A percentile compares a stretch with the other conserved stretches of the same genome.
Conservation (phyloP, 2,888 invertebrate species). For the Chelonus formosanus region DNA sequence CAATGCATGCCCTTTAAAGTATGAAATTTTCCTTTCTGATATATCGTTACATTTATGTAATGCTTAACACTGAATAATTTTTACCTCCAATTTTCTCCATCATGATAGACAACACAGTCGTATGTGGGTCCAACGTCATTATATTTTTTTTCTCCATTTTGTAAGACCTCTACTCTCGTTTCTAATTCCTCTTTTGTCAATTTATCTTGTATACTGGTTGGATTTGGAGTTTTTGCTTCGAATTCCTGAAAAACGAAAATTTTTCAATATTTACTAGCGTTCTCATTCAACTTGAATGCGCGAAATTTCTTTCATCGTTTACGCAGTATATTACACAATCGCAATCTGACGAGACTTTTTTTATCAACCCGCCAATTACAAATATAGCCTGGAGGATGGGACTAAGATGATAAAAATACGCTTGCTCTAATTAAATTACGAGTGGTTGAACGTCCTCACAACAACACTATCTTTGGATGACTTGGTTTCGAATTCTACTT, state of each 20-base stretch:
- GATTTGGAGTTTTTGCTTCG: slow-evolving; percentile 73
- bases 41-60: too few species aligned
- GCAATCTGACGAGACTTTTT: slow-evolving; percentile 31
- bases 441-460: slow-evolving; percentile 47
- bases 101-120: slow-evolving; percentile 93
- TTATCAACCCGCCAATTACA: slow-evolving; percentile 61
- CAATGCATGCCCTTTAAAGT: slow-evolving; percentile 77
- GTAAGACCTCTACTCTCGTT: slow-evolving; percentile 83
- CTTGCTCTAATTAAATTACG: slow-evolving; percentile 38
- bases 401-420: slow-evolving; percentile 41
- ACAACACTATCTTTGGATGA: slow-evolving; percentile 57
- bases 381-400: slow-evolving; percentile 57
- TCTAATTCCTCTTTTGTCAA: slow-evolving; percentile 89
- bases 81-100: slow-evolving; percentile 89
- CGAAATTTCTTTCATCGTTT: slow-evolving; percentile 18
- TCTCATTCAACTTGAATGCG: background rate
- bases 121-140: slow-evolving; percentile 87
- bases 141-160: slow-evolving; percentile 86
- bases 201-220: slow-evolving; percentile 76
- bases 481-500: slow-evolving; percentile 54
- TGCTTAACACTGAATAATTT: slow-evolving; percentile 27
- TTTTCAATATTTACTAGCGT: background rate
- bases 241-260: slow-evolving; percentile 66
- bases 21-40: background rate
- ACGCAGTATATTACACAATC: slow-evolving; percentile 29